phyloP scores from a whole-genome alignment of 2,888 invertebrate genomes.

The Schrankia costaestrigalis region DNA sequence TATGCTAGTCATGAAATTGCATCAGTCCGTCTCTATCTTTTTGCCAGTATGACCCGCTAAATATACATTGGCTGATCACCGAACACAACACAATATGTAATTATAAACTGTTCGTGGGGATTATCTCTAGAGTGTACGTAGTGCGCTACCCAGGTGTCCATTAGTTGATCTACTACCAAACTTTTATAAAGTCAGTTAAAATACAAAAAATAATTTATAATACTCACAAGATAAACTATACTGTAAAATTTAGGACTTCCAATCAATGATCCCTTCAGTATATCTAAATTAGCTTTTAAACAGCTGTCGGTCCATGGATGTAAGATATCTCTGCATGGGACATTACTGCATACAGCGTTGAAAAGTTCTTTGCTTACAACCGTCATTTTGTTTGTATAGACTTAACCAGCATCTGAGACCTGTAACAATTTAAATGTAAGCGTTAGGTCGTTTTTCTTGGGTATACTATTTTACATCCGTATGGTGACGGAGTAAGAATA shows the following conservation, averaged over 20 bases:
- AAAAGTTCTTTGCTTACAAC: slow-evolving; percentile 68
- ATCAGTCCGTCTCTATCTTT: too few species aligned
- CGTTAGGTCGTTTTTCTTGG: not conserved
- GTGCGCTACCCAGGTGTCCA: too few species aligned
- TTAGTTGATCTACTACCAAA: too few species aligned
- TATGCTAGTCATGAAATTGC: too few species aligned
- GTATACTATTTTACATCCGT: not conserved
- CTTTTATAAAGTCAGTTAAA: too few species aligned
- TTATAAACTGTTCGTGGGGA: too few species aligned
- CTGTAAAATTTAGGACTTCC: slow-evolving; percentile 73
- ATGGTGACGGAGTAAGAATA: too few species aligned
- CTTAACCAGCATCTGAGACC: not conserved
- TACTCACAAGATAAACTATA: slow-evolving; percentile 63
- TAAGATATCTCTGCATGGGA: slow-evolving; percentile 48
- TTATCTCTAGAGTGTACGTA: too few species aligned
- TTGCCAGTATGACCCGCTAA: too few species aligned
- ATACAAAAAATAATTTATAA: not conserved
- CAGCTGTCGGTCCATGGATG: slow-evolving; percentile 70
- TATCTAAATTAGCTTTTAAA: slow-evolving; percentile 30
- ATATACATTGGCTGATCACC: too few species aligned
- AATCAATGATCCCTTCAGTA: slow-evolving; percentile 45
- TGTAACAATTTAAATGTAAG: slow-evolving; percentile 2
- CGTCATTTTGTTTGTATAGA: slow-evolving; percentile 47
- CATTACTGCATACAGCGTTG: slow-evolving; percentile 44
- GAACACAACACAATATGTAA: too few species aligned